Conservation (phyloP, 2,113 vertebrate species). For the Sebastes schlegelii region DNA sequence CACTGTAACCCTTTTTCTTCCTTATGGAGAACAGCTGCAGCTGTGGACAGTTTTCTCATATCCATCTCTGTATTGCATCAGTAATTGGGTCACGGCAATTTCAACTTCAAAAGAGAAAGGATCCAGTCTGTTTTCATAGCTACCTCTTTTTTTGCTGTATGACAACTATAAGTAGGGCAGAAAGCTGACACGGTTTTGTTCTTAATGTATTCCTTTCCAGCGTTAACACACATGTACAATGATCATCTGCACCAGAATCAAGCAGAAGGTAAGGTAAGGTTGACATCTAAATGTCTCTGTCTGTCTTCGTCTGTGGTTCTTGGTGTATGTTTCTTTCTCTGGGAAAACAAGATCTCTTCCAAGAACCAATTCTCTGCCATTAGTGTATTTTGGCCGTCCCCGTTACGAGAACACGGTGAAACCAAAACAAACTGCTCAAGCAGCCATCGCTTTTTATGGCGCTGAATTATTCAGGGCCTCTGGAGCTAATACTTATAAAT, state of each 20-base stretch:
- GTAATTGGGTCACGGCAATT: slow-evolving; percentile 38
- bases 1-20: not conserved
- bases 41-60: not conserved
- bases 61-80: not conserved
- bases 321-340: slow-evolving; percentile 1
- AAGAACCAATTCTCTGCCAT: slow-evolving; percentile 36
- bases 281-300: slow-evolving; percentile 9
- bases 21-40: not conserved
- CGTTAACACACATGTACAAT: not conserved
- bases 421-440: slow-evolving; percentile 53
- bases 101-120: not conserved
- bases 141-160: slow-evolving; percentile 1
- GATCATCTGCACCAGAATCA: not conserved
- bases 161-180: slow-evolving; percentile 4
- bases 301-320: slow-evolving; percentile 4
- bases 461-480: slow-evolving; percentile 4
- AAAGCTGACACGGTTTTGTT: slow-evolving; percentile 3
- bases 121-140: slow-evolving; percentile 4
- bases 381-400: slow-evolving; percentile 31
- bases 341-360: slow-evolving; percentile 37
- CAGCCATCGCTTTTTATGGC: slow-evolving; percentile 38
- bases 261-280: not conserved
- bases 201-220: not conserved
- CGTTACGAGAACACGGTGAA: slow-evolving; percentile 28
- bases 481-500: slow-evolving; percentile 31